phyloP scores from a whole-genome alignment of 2,113 vertebrate genomes.

The Leptocoma aspasia region DNA sequence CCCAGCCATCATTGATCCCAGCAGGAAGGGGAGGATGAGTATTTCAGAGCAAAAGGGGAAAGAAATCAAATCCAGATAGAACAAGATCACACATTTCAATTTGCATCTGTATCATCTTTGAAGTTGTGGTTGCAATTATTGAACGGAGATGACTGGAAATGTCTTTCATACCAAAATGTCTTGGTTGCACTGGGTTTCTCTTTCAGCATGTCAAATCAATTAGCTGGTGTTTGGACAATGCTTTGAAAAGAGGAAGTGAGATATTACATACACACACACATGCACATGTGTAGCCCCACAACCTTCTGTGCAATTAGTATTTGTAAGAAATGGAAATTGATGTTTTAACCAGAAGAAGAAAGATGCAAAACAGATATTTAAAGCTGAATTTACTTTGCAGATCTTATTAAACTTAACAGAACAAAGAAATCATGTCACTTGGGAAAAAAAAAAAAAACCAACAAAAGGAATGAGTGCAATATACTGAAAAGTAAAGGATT shows the following conservation, averaged over 20 bases:
- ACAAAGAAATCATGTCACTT: neutral
- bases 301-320: slow-evolving; percentile 11
- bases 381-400: neutral
- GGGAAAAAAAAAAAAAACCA: neutral
- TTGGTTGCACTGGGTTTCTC: slow-evolving; percentile 3
- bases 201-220: slow-evolving; percentile 61
- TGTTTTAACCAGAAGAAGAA: slow-evolving; percentile 7
- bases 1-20: slow-evolving; percentile 32
- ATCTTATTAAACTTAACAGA: neutral
- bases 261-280: slow-evolving; percentile 1
- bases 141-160: slow-evolving; percentile 56
- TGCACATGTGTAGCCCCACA: neutral
- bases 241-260: slow-evolving; percentile 63
- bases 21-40: slow-evolving; percentile 38
- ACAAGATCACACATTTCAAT: slow-evolving; percentile 50
- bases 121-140: slow-evolving; percentile 55
- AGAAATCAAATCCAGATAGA: slow-evolving; percentile 68
- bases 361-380: neutral
- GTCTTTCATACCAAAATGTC: slow-evolving; percentile 55
- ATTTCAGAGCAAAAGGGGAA: slow-evolving; percentile 36
- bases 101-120: slow-evolving; percentile 58
- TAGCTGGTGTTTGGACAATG: slow-evolving; percentile 48
- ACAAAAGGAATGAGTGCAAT: neutral
- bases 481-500: neutral
- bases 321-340: neutral